Conservation (phyloP, 1,140 invertebrate genomes). For the Aphelenchoides avenae region DNA sequence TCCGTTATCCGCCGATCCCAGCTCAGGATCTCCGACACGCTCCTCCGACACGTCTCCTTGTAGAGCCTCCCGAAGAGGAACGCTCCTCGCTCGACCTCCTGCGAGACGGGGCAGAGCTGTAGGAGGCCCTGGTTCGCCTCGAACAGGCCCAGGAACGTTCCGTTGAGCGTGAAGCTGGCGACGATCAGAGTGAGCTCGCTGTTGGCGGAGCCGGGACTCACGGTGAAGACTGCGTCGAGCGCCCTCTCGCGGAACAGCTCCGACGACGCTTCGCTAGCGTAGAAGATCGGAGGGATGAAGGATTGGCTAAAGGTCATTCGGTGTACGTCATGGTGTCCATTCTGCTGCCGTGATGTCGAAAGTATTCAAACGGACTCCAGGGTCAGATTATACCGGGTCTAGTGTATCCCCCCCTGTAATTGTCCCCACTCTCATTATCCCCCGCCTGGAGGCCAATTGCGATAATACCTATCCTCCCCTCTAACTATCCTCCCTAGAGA, state of each 20-base stretch:
- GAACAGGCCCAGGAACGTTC: constrained; percentile 40
- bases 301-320: too few species aligned
- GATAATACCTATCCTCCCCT: too few species aligned
- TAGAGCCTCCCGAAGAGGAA: constrained; percentile 44
- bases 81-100: constrained; percentile 14
- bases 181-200: constrained; percentile 30
- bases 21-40: constrained; percentile 27
- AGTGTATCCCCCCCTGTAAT: too few species aligned
- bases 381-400: too few species aligned
- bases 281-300: constrained; percentile 35
- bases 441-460: constrained; percentile 1
- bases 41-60: constrained; percentile 29
- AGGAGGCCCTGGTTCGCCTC: constrained; percentile 21
- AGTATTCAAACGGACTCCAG: too few species aligned
- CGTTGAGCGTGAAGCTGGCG: constrained; percentile 32
- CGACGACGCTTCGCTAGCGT: constrained; percentile 36
- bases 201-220: constrained; percentile 21
- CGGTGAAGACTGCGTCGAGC: constrained; percentile 41
- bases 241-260: constrained; percentile 42
- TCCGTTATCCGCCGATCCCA: constrained; percentile 13
- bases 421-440: too few species aligned
- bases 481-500: too few species aligned
- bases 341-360: constrained; percentile 5
- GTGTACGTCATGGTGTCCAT: neutral
- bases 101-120: constrained; percentile 26